Evolutionary conservation across 1,140 invertebrate genomes (phyloP), one percentile per base, ranked within the genome.

Genomic region (Cardiocondyla obscurior): DNA sequence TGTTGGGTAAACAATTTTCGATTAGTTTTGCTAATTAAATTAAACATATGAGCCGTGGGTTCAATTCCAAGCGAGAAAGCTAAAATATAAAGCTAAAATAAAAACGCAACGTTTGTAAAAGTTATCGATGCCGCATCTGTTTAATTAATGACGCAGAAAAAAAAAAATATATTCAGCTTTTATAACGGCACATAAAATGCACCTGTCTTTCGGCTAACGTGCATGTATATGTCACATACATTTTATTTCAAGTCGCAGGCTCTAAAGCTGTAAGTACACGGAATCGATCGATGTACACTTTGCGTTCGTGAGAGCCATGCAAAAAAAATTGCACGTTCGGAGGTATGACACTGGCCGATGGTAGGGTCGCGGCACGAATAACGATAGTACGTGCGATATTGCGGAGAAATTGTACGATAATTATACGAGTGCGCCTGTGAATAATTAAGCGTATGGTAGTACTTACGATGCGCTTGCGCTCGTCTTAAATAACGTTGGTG

Each of bases 251-350:
- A 39, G 16, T 19, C 30, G 82, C 82, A 42, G 58, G 42, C 49
- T 36, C 77, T 44, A 58, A 64, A 82, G 76, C 76, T 67, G 5
- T 65, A 81, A 81, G 60, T 81, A 53, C 62, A 39, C 51, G 76
- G 39, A 82, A 81, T 81, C 60, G 64, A 83, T 81, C 60, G 77
- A 62, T 62, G 22, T 19, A 46, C 83, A 42, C 70, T 22, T 65
- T 53, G 28, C 36, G 65, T 69, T 84, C 67, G 81, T 39, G 51
- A 70, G 62, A 70, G 44, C 25, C 22, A 51, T 57, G 65, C 55
- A 58, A 69, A 73, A 83, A 82, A 83, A 72, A 84, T 72, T 84
- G 79, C 65, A 82, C 77, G 83, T 72, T 65, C 8, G 30, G 16
- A 53, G 55, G 70, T 73, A 82, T 82, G 70, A 82, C 70, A 82